Evolutionary conservation across 2,888 invertebrate species (phyloP).

Genomic region (Cataglyphis livida): DNA sequence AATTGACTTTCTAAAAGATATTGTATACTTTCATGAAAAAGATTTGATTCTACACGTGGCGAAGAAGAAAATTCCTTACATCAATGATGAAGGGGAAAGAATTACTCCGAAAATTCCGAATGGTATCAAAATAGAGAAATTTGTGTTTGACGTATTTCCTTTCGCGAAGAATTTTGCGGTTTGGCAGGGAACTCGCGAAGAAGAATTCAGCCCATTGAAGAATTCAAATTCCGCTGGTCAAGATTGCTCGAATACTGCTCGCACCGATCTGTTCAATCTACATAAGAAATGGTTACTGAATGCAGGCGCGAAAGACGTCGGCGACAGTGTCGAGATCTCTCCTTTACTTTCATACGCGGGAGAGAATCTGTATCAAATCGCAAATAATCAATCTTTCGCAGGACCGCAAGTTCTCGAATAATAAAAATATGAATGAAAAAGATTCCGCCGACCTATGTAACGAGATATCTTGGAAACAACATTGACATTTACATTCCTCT

Average conservation of each 20-base stretch:
- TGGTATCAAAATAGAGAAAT: slow-evolving; percentile 99
- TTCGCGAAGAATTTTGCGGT: slow-evolving; percentile 96
- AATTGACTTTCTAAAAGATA: slow-evolving; percentile 92
- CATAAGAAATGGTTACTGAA: slow-evolving; percentile 93
- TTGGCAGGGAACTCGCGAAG: slow-evolving; percentile 95
- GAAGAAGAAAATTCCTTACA: slow-evolving; percentile 97
- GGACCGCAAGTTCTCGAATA: slow-evolving; percentile 86
- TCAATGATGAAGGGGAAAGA: slow-evolving; percentile 90
- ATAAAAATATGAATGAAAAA: background rate
- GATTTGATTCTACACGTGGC: slow-evolving; percentile 97
- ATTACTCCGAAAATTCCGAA: slow-evolving; percentile 94
- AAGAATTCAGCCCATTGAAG: slow-evolving; percentile 99
- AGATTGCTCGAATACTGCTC: slow-evolving; percentile 96
- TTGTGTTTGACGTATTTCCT: slow-evolving; percentile 99
- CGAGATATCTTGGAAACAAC: background rate
- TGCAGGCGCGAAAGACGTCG: slow-evolving; percentile 92
- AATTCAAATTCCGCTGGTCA: slow-evolving; percentile 95
- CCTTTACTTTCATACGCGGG: slow-evolving; percentile 96
- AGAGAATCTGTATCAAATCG: slow-evolving; percentile 91
- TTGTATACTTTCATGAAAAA: slow-evolving; percentile 90
- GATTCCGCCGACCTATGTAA: background rate
- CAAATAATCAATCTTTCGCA: slow-evolving; percentile 89
- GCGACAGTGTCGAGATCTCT: slow-evolving; percentile 93
- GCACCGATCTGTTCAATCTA: slow-evolving; percentile 91
- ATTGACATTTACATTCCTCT: slow-evolving; percentile 40